A percentile compares a stretch with the other conserved stretches of the same genome.
These are phyloP conservation scores for Tetraneura akinire DNA, from an alignment of 1,140 invertebrate genomes.

Conservation along the genomic window DNA sequence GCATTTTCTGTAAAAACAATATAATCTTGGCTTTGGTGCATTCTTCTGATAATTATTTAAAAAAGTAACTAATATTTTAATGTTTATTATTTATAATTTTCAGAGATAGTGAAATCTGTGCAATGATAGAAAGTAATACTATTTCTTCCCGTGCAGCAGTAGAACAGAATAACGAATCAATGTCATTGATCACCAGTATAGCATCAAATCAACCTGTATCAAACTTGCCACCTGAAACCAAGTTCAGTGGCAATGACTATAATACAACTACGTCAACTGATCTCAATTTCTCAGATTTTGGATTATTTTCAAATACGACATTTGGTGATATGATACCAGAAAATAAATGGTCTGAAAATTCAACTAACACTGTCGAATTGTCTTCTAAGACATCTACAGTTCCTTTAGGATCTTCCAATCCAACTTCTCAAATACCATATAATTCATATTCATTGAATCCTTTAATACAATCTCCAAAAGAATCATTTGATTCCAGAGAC, in stretches of 20 bases:
- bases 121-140: conserved; percentile 19
- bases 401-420: conserved; percentile 61
- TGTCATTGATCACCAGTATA: not conserved
- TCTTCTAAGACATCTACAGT: conserved; percentile 60
- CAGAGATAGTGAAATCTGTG: conserved; percentile 36
- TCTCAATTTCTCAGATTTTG: conserved; percentile 35
- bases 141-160: not conserved
- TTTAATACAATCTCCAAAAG: conserved; percentile 60
- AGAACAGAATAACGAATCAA: conserved; percentile 2
- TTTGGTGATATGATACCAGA: conserved; percentile 11
- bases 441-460: conserved; percentile 64
- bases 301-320: conserved; percentile 20
- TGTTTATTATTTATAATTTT: not conserved
- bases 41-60: too few relatives aligned
- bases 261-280: conserved; percentile 20
- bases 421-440: conserved; percentile 57
- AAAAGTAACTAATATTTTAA: too few relatives aligned
- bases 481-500: conserved; percentile 53
- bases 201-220: not conserved
- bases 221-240: conserved; percentile 12
- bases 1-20: too few relatives aligned
- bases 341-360: conserved; percentile 25
- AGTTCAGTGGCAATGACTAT: not conserved
- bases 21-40: too few relatives aligned
- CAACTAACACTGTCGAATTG: conserved; percentile 57